phyloP scores from a whole-genome alignment of 2,888 invertebrate species.

The Sphecodes monilicornis region DNA sequence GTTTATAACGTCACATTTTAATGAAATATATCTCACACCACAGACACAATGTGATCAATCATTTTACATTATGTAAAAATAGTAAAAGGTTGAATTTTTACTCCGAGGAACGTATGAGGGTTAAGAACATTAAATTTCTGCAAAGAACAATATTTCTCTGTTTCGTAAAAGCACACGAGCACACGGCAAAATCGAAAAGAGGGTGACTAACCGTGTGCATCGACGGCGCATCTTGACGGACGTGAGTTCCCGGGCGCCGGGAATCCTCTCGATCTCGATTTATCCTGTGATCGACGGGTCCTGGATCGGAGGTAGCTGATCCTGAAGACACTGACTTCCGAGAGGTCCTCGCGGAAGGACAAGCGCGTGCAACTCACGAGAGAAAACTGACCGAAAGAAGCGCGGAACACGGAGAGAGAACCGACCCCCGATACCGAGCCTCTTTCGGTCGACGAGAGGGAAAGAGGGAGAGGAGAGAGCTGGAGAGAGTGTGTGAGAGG shows the following conservation, averaged over 20 bases:
- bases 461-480: slow-evolving; percentile 32
- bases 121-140: too few species aligned
- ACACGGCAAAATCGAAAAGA: not conserved
- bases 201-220: slow-evolving; percentile 72
- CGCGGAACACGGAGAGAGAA: slow-evolving; percentile 74
- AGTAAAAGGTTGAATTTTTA: too few species aligned
- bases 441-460: slow-evolving; percentile 64
- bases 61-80: too few species aligned
- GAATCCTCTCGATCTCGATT: slow-evolving; percentile 49
- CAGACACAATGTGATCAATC: too few species aligned
- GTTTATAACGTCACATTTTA: too few species aligned
- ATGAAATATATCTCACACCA: too few species aligned
- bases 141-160: not conserved
- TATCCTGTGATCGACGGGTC: slow-evolving; percentile 51
- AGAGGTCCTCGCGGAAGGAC: slow-evolving; percentile 63
- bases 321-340: slow-evolving; percentile 35
- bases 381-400: slow-evolving; percentile 79
- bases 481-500: slow-evolving; percentile 1
- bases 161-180: not conserved
- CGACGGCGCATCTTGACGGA: slow-evolving; percentile 75
- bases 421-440: slow-evolving; percentile 76
- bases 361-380: slow-evolving; percentile 77
- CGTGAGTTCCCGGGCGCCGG: slow-evolving; percentile 57
- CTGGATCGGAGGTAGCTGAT: slow-evolving; percentile 24
- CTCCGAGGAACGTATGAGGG: too few species aligned